Percentiles rank a stretch among this genome's conserved stretches.
These are phyloP conservation scores for Hypsopygia costalis DNA, from an alignment of 2,888 invertebrate species.

Conservation along the genomic window DNA sequence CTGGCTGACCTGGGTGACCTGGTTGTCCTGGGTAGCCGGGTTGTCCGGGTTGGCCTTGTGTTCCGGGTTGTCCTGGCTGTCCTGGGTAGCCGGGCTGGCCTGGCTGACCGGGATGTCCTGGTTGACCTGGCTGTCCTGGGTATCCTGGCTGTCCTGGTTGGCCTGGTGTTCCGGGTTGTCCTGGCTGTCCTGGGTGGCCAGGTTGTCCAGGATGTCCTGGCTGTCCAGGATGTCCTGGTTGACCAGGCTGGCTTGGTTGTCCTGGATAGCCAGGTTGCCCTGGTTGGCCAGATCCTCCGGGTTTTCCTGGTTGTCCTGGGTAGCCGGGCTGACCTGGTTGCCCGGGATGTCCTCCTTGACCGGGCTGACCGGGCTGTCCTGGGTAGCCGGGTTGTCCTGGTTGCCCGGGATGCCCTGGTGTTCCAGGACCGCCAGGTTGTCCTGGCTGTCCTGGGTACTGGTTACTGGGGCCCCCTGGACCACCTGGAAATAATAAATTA, in stretches of 20 bases:
- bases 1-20: slow-evolving; percentile 14
- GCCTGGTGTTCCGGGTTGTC: slow-evolving; percentile 24
- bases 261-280: slow-evolving; percentile 21
- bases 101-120: slow-evolving; percentile 23
- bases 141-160: slow-evolving; percentile 27
- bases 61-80: slow-evolving; percentile 18
- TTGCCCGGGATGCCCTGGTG: slow-evolving; percentile 17
- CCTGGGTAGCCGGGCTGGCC: slow-evolving; percentile 20
- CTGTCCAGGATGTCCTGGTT: slow-evolving; percentile 46
- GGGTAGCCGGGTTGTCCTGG: slow-evolving; percentile 16
- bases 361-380: slow-evolving; percentile 18
- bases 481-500: slow-evolving; percentile 17
- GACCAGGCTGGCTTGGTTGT: slow-evolving; percentile 25
- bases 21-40: slow-evolving; percentile 30
- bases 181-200: slow-evolving; percentile 23
- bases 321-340: slow-evolving; percentile 19
- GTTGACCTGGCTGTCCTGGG: slow-evolving; percentile 23
- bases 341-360: slow-evolving; percentile 20
- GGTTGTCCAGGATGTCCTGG: slow-evolving; percentile 59
- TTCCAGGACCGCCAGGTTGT: slow-evolving; percentile 19
- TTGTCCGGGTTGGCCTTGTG: slow-evolving; percentile 34
- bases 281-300: slow-evolving; percentile 28
- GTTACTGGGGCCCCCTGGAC: slow-evolving; percentile 34
- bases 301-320: slow-evolving; percentile 28
- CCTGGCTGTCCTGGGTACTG: slow-evolving; percentile 17